These are phyloP conservation scores for Erpobdella octoculata DNA, from an alignment of 2,888 invertebrate species.

Conservation along the genomic window DNA sequence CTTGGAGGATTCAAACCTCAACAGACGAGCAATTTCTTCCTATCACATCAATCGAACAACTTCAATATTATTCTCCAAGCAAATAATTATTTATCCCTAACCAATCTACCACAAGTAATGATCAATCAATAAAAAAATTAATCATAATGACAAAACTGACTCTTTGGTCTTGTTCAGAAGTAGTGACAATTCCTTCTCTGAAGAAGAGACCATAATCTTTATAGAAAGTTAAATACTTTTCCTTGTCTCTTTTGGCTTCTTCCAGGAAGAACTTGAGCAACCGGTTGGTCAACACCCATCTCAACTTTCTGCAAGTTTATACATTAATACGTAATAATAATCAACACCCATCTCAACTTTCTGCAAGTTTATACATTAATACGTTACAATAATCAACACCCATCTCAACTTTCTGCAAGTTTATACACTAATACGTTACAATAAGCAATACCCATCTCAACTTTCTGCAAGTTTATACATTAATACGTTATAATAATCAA, in stretches of 20 bases:
- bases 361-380: conserved; percentile 37
- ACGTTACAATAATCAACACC: conserved; percentile 77
- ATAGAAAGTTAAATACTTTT: conserved; percentile 76
- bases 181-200: conserved; percentile 87
- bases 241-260: conserved; percentile 72
- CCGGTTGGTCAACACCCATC: conserved; percentile 72
- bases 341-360: conserved; percentile 72
- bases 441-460: conserved; percentile 73
- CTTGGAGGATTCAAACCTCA: conserved; percentile 84
- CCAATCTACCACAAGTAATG: background rate
- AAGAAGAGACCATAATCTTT: conserved; percentile 83
- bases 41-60: no score
- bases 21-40: conserved; percentile 81
- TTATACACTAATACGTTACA: background rate
- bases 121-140: background rate
- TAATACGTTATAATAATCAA: no score
- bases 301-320: conserved; percentile 58
- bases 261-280: conserved; percentile 77
- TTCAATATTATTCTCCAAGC: no score
- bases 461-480: conserved; percentile 53
- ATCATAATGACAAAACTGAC: conserved; percentile 54
- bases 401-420: conserved; percentile 62
- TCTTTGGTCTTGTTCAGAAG: conserved; percentile 70
- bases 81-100: background rate
- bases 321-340: conserved; percentile 56